Conservation (phyloP, 1,140 invertebrate genomes). For the Rhopalosiphum padi region DNA sequence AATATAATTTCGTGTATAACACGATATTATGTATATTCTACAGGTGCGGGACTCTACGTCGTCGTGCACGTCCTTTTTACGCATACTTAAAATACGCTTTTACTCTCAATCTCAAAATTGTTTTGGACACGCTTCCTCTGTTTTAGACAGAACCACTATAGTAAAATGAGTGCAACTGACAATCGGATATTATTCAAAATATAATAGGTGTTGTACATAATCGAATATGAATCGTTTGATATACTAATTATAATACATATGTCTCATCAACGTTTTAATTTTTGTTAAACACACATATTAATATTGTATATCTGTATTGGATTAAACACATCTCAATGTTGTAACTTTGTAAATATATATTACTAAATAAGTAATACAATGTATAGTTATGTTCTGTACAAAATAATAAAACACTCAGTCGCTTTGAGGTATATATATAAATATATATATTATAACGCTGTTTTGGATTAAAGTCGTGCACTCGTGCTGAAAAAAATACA, state of each 20-base stretch:
- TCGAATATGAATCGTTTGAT: not conserved
- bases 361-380: not conserved
- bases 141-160: not conserved
- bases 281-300: not conserved
- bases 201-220: too few species aligned
- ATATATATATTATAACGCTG: not conserved
- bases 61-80: not conserved
- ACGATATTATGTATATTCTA: not conserved
- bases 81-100: not conserved
- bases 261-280: not conserved
- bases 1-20: not conserved
- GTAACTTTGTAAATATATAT: not conserved
- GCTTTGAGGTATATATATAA: not conserved
- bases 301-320: not conserved
- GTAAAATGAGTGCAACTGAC: not conserved
- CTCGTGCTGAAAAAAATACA: not conserved
- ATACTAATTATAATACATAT: not conserved
- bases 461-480: not conserved
- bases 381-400: not conserved
- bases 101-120: too few species aligned
- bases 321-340: not conserved
- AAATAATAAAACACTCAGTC: not conserved
- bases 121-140: too few species aligned
- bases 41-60: not conserved
- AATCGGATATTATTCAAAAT: not conserved